Percentiles rank a stretch among this genome's conserved stretches.
Evolutionary conservation across 2,888 invertebrate genomes (phyloP).

Genomic region (Pristionchus fissidentatus): DNA sequence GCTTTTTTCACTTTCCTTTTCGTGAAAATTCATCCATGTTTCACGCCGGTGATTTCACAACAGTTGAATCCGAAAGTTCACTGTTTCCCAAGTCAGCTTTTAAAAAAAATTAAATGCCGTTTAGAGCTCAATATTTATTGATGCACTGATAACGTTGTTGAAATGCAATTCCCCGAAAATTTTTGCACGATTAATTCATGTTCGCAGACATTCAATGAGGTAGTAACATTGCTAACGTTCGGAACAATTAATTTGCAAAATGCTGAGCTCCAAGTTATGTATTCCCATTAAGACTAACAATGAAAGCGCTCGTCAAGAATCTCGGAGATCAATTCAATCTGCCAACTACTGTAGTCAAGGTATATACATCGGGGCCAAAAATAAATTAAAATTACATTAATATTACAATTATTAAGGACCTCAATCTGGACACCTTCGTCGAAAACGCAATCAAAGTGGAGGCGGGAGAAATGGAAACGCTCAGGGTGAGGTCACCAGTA

Average conservation of each 20-base stretch:
- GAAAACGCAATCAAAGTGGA: constrained; percentile 74
- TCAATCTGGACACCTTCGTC: constrained; percentile 73
- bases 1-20: too few species aligned
- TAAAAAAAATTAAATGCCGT: too few species aligned
- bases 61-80: too few species aligned
- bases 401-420: constrained; percentile 37
- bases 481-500: constrained; percentile 61
- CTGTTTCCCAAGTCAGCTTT: too few species aligned
- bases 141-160: not conserved
- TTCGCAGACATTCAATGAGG: not conserved
- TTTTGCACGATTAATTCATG: too few species aligned
- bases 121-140: too few species aligned
- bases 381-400: not conserved
- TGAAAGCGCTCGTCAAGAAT: constrained; percentile 72
- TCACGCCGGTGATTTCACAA: too few species aligned
- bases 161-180: too few species aligned
- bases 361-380: not conserved
- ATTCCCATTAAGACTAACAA: constrained; percentile 64
- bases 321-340: constrained; percentile 74
- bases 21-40: too few species aligned
- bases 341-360: constrained; percentile 65
- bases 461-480: constrained; percentile 71
- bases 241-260: not conserved
- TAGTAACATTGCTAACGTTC: not conserved
- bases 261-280: too few species aligned